Evolutionary conservation across 2,888 invertebrate genomes (phyloP), one percentile per base, ranked within the genome.

Genomic region (Caenorhabditis sp.): DNA sequence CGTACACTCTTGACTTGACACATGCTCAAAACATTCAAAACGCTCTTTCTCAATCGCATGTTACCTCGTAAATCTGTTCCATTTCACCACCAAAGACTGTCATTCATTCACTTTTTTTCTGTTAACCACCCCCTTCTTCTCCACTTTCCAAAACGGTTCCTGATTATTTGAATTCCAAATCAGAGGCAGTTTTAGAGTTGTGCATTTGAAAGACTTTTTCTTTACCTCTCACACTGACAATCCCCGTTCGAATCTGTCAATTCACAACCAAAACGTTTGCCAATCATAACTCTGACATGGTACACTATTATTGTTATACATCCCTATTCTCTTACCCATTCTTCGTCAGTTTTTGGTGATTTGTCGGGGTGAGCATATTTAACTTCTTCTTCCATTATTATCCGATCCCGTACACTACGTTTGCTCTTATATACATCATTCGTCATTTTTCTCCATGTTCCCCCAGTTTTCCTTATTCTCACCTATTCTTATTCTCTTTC

Each of bases 11-110:
- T 45, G 66, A 66, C 39, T 35, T 77, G 61, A 39, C 63, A 20
- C 71, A 62, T 66, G 77, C 77, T 71, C 77, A 77, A 66, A 65
- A 59, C 65, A 61, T 77, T 41, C 65, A 62, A 45, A 58, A 70
- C 39, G 77, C 72, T 53, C 72, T 77, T 66, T 66, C 77, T 7
- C 66, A 66, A 30, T 66, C 77, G 4, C 77, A 77, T 46, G 65
- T 76, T 27, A 66, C 77, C 61, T 77, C 77, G 4, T 77, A 56
- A 75, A 41, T 9, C 22, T 46, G n/a, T n/a, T n/a, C 37, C 37
- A 26, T 9, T 32, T 37, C 62, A n/a, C 20, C 7, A 0, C 22
- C n/a, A 39, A 11, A 39, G 8, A 20, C 32, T 46, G 7, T 13
- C 24, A 13, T 15, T 27, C 24, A 17, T 52, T 53, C 22, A 20